A percentile compares a stretch with the other conserved stretches of the same genome.
phyloP scores from a whole-genome alignment of 2,797 vertebrate species.

The Selene dorsalis region DNA sequence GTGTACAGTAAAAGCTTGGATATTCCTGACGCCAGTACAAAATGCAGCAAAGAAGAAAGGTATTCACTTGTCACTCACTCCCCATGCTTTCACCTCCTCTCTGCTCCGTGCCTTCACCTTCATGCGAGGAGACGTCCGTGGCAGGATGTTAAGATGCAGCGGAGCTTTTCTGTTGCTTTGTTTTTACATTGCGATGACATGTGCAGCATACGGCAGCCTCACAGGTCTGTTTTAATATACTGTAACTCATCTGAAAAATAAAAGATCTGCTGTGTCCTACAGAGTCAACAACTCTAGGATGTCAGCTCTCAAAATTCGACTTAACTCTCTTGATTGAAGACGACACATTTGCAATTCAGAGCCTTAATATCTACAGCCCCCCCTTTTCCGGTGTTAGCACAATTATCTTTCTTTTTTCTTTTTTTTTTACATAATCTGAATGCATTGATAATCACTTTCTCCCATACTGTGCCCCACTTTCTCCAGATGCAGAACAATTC shows the following conservation, averaged over 20 bases:
- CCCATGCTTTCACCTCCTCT: conserved; percentile 53
- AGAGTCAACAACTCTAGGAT: conserved; percentile 32
- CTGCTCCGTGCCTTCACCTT: conserved; percentile 69
- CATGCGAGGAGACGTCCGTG: conserved; percentile 69
- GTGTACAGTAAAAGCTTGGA: conserved; percentile 99
- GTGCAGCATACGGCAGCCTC: conserved; percentile 11
- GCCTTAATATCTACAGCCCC: conserved; percentile 38
- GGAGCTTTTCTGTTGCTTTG: conserved; percentile 52
- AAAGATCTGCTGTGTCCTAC: conserved; percentile 1
- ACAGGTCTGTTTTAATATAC: conserved; percentile 11
- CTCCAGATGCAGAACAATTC: conserved; percentile 50
- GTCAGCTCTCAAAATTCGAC: conserved; percentile 36
- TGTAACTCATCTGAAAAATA: neutral
- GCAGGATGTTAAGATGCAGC: conserved; percentile 85
- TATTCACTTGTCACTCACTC: conserved; percentile 85
- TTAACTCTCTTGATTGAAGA: conserved; percentile 44
- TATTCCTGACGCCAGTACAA: conserved; percentile 94
- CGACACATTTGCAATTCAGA: conserved; percentile 55
- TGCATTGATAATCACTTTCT: conserved; percentile 67
- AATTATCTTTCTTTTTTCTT: conserved; percentile 56
- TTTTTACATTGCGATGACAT: conserved; percentile 3
- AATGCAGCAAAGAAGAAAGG: conserved; percentile 97
- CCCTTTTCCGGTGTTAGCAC: conserved; percentile 43
- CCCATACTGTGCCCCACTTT: conserved; percentile 72
- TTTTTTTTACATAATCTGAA: conserved; percentile 48